Evolutionary conservation across 2,797 vertebrate genomes (phyloP), one percentile per base, ranked within the genome.

Genomic region (Enteromius afrohamiltoni): DNA sequence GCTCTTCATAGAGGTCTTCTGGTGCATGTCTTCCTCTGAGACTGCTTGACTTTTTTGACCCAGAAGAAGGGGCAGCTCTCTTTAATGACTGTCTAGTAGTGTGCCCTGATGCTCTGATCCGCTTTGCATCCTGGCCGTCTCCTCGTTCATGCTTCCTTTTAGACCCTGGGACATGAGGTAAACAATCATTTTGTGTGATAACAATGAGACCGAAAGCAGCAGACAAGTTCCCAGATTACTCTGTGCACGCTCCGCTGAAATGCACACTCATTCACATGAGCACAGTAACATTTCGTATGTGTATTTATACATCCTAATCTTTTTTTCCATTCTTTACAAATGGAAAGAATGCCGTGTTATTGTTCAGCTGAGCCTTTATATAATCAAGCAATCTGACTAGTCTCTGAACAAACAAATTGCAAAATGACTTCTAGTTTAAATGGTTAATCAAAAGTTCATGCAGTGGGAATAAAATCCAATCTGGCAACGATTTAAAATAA

Each of bases 111-210:
- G 95, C 92, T 83, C 98, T 96, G 6, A 96, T 95, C 82, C 97
- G 95, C 90, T 99, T 99, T 80, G 91, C 90, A 31, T 98, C 97
- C 80, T 94, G 86, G 67, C 89, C 94, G 83, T 97, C 96, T 60
- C 96, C 94, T 84, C 95, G 94, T 21, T 97, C 96, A 16, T 93
- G 95, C 95, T 99, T 99, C 85, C 97, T 96, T 93, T 99, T 99
- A 58, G 96, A 96, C 77, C 97, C 97, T 99, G 84, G 23, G 7
- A 16, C 6, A 45, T 31, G 16, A 51, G 13, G 26, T 71, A 1
- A 73, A 55, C 0, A 47, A 16, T 53, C 26, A 51, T 4, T 11
- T 53, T 23, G 55, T 23, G 51, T 37, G 51, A 3, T 16, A 16
- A 71, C 21, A 11, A 7, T 67, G 26, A 31, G 10, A 34, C 8